Percentiles rank a stretch among this genome's conserved stretches.
These are phyloP conservation scores for Saccopteryx bilineata DNA, from an alignment of 2,113 vertebrate species.

Conservation along the genomic window DNA sequence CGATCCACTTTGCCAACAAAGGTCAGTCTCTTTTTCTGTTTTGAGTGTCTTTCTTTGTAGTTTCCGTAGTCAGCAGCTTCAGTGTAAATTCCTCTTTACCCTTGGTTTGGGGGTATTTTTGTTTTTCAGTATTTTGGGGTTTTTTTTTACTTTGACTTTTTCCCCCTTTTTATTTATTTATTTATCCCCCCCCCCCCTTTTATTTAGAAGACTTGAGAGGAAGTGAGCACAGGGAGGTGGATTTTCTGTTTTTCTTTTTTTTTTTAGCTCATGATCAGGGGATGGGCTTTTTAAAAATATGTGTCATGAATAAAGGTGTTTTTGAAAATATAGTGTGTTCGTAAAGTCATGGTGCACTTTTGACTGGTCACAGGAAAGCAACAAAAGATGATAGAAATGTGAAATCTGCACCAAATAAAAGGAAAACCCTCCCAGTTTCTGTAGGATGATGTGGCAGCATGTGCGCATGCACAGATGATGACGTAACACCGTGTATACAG, in stretches of 20 bases:
- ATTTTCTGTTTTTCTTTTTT: constrained; percentile 84
- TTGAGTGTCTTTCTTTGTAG: constrained; percentile 86
- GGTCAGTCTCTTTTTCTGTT: constrained; percentile 83
- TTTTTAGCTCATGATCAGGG: constrained; percentile 84
- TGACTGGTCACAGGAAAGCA: no score
- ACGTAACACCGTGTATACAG: no score
- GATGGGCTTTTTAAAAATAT: constrained; percentile 81
- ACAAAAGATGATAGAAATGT: no score
- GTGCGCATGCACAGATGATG: no score
- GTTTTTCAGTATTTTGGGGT: constrained; percentile 53
- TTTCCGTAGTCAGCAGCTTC: constrained; percentile 82
- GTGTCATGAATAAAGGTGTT: constrained; percentile 85
- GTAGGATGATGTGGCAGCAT: no score
- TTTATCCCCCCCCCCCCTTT: constrained; percentile 52
- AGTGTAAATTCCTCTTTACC: constrained; percentile 82
- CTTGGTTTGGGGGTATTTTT: constrained; percentile 63
- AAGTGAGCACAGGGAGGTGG: constrained; percentile 81
- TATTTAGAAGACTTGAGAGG: constrained; percentile 83
- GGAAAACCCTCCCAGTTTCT: no score
- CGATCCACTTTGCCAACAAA: no score
- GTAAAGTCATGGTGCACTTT: no score
- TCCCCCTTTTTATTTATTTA: constrained; percentile 49
- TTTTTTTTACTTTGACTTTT: constrained; percentile 65
- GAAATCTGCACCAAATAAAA: no score
- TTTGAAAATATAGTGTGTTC: constrained; percentile 73